Base-by-base conservation (phyloP, 1,140 invertebrate species). In the Ostrea denselamellosa region DNA sequence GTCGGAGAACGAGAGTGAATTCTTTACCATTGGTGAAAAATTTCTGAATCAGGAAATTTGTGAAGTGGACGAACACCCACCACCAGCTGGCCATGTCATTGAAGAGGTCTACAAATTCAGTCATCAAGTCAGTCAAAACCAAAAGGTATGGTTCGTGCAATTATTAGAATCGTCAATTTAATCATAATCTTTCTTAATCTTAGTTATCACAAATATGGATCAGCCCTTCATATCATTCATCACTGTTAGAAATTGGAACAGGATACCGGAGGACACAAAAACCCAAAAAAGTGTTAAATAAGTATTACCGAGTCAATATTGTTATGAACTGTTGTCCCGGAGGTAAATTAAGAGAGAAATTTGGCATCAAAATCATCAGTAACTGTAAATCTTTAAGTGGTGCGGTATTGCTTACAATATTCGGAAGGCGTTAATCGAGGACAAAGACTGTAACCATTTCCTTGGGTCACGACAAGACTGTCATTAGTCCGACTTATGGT, bases 1-100 rank as follows among this genome's bases (percentile, higher is more conserved):
- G 10, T 77, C 68, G 8, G 68, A 77, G 28, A 77, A 77, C 28
- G 68, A 77, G 25, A 77, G 68, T 34, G 68, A 77, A 28, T 77
- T 28, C 28, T 77, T 77, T 34, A 10, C 22, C 14, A 77, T 34
- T n/a, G 56, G n/a, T 62, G 56, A n/a, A 14, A 77, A 77, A 34
- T 77, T 77, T 25, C 68, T 77, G 25, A 77, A 17, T 34, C 22
- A 25, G 68, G 68, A 77, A 25, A 28, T 28, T 14, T 34, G 68
- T 77, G 68, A 77, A 0, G 25, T 77, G 25, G 25, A 28, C 10
- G 68, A 77, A 5, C 7, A 25, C 2, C 68, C 68, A 2, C 68
- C 68, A 12, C 68, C 22, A 2, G 28, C 28, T 14, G 25, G 28
- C 22, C 68, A 77, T 34, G 68, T 77, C 22, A 77, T 77, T 28